These are phyloP conservation scores for Entomobrya proxima DNA, from an alignment of 2,888 invertebrate species.

Conservation along the genomic window DNA sequence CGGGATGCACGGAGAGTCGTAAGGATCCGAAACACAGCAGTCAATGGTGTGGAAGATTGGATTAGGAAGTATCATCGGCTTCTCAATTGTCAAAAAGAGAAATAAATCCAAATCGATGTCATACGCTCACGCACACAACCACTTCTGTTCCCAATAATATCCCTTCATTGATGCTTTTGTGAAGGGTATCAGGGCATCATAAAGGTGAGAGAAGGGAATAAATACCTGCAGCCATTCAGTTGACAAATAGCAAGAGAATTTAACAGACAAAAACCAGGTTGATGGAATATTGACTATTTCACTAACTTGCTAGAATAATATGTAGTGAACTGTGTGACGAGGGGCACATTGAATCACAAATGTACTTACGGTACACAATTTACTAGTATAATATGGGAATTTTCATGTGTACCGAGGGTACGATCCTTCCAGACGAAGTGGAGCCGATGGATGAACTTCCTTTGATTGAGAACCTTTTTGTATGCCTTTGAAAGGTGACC, in stretches of 20 bases:
- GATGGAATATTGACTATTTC: too few species aligned
- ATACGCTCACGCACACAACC: constrained; percentile 64
- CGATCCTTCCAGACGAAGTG: constrained; percentile 53
- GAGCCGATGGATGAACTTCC: constrained; percentile 52
- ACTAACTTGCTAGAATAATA: too few species aligned
- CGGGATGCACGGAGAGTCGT: too few species aligned
- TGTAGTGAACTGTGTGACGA: too few species aligned
- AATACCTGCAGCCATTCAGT: constrained; percentile 38
- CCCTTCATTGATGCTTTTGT: constrained; percentile 45
- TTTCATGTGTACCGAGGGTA: not conserved
- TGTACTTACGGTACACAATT: too few species aligned
- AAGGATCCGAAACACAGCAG: too few species aligned
- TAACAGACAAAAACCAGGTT: not conserved
- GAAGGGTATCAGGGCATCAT: not conserved
- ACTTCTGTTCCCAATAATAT: constrained; percentile 54
- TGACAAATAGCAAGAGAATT: constrained; percentile 50
- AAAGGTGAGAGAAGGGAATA: constrained; percentile 26
- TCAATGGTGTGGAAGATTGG: constrained; percentile 64
- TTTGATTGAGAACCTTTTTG: constrained; percentile 40
- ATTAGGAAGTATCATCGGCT: constrained; percentile 56
- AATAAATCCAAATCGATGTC: constrained; percentile 59
- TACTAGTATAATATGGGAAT: not conserved
- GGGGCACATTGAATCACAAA: too few species aligned
- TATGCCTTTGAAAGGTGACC: constrained; percentile 30
- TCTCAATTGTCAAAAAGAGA: constrained; percentile 49